These are phyloP conservation scores for Selene dorsalis DNA, from an alignment of 2,797 vertebrate genomes.

Conservation along the genomic window DNA sequence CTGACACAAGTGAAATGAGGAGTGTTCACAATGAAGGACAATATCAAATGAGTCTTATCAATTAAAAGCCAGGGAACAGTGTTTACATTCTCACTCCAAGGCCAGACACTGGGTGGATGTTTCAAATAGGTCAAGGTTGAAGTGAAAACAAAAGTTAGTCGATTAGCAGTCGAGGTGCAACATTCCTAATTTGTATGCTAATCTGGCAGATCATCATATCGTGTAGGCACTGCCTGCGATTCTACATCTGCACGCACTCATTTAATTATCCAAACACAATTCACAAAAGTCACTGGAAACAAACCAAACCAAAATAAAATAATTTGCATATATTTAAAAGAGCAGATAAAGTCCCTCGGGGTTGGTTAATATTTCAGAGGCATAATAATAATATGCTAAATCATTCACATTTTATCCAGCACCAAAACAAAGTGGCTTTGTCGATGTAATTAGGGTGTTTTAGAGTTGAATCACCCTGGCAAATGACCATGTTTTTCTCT, in stretches of 20 bases:
- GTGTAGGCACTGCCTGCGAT: slow-evolving; percentile 74
- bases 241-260: slow-evolving; percentile 82
- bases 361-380: slow-evolving; percentile 87
- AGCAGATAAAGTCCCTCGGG: slow-evolving; percentile 83
- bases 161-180: slow-evolving; percentile 87
- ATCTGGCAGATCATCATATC: slow-evolving; percentile 78
- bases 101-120: slow-evolving; percentile 66
- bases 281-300: slow-evolving; percentile 85
- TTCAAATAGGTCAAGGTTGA: slow-evolving; percentile 85
- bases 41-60: slow-evolving; percentile 81
- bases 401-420: slow-evolving; percentile 84
- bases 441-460: slow-evolving; percentile 84
- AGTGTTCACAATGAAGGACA: slow-evolving; percentile 75
- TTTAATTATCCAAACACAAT: slow-evolving; percentile 86
- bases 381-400: slow-evolving; percentile 87
- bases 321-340: slow-evolving; percentile 88
- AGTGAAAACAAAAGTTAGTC: slow-evolving; percentile 83
- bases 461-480: slow-evolving; percentile 84
- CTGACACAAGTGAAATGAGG: slow-evolving; percentile 59
- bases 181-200: slow-evolving; percentile 84
- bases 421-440: slow-evolving; percentile 86
- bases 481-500: slow-evolving; percentile 85
- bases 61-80: slow-evolving; percentile 69
- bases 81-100: slow-evolving; percentile 77
- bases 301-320: slow-evolving; percentile 86